These are phyloP conservation scores for Aspidiotus destructor DNA, from an alignment of 2,888 invertebrate species.

Conservation along the genomic window DNA sequence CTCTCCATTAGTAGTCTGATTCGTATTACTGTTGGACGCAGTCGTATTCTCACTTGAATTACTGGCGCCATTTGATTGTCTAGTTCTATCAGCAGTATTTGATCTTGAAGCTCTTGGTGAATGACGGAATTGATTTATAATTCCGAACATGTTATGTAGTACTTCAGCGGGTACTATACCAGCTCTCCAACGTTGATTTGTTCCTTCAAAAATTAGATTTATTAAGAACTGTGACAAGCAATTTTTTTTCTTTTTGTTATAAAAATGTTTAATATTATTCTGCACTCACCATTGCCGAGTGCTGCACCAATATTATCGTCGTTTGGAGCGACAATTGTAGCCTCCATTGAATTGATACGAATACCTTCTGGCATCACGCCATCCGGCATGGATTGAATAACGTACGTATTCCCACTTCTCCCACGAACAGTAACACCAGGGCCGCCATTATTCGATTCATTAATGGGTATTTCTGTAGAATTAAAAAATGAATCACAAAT, in stretches of 20 bases:
- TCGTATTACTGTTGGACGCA: background rate
- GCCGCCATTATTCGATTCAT: background rate
- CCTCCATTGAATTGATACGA: slow-evolving; percentile 43
- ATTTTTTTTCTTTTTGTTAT: too few relatives aligned
- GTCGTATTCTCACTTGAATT: too few relatives aligned
- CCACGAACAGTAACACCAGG: slow-evolving; percentile 19
- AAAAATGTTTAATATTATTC: too few relatives aligned
- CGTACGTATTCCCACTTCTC: slow-evolving; percentile 23
- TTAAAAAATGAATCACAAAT: background rate
- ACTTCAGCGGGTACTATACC: slow-evolving; percentile 19
- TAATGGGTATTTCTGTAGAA: background rate
- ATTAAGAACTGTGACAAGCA: too few relatives aligned
- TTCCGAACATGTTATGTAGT: slow-evolving; percentile 24
- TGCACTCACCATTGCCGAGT: background rate
- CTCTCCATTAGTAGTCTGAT: background rate
- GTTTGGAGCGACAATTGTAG: slow-evolving; percentile 40
- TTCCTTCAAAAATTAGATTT: background rate
- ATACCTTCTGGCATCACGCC: slow-evolving; percentile 26
- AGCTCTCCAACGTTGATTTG: slow-evolving; percentile 22
- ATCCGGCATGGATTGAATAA: slow-evolving; percentile 28
- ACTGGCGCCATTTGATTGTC: background rate
- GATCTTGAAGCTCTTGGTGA: slow-evolving; percentile 18
- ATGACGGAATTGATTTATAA: slow-evolving; percentile 21
- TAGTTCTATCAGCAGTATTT: background rate
- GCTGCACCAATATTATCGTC: slow-evolving; percentile 16